phyloP scores from a whole-genome alignment of 2,797 vertebrate species.

The Aplochiton taeniatus region DNA sequence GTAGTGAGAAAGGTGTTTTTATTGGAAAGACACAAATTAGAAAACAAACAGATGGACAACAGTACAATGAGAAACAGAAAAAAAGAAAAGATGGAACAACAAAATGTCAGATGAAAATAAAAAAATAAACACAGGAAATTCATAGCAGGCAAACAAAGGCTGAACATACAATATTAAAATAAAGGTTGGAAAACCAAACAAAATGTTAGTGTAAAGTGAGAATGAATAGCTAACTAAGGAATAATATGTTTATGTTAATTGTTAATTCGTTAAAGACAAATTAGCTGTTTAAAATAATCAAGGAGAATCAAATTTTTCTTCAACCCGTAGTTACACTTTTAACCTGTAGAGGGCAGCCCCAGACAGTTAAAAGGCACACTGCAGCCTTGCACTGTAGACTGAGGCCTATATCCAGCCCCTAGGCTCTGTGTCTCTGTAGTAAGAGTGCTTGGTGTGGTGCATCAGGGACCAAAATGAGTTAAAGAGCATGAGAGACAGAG shows the following conservation, averaged over 20 bases:
- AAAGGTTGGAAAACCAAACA: too few relatives aligned
- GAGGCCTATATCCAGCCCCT: slow-evolving; percentile 78
- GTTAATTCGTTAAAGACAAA: too few relatives aligned
- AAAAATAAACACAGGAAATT: slow-evolving; percentile 4
- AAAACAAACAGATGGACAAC: neutral
- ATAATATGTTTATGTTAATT: too few relatives aligned
- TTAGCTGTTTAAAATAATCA: too few relatives aligned
- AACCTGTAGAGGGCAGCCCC: slow-evolving; percentile 44
- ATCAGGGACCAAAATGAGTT: slow-evolving; percentile 90
- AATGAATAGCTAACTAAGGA: neutral
- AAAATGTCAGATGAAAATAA: slow-evolving; percentile 6
- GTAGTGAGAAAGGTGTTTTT: neutral
- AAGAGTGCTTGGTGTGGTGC: slow-evolving; percentile 81
- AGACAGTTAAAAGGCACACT: slow-evolving; percentile 19
- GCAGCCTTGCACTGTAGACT: neutral
- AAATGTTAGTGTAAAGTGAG: neutral
- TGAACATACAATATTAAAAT: too few relatives aligned
- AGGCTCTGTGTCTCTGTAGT: slow-evolving; percentile 83
- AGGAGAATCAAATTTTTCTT: too few relatives aligned
- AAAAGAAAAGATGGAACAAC: neutral
- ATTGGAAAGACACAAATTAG: neutral
- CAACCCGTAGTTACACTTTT: neutral
- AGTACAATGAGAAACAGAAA: neutral
- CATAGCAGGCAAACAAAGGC: too few relatives aligned
- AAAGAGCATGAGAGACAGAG: slow-evolving; percentile 83